Evolutionary conservation across 1,140 invertebrate species (phyloP).

Genomic region (Hermetia illucens): DNA sequence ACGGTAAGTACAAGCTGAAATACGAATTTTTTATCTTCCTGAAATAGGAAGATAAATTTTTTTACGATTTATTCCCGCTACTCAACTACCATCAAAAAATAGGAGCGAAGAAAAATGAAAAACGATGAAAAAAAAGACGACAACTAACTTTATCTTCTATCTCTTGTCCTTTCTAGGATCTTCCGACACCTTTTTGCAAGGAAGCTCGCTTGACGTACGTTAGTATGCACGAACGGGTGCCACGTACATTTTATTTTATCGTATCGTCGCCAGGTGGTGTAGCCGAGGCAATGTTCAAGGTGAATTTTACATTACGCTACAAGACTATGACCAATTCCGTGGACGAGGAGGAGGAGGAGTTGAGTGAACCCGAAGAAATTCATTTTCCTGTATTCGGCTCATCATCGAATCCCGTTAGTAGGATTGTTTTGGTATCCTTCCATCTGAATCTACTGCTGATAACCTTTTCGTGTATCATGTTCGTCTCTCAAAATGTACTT

Average conservation of each 20-base stretch:
- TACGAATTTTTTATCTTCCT: not conserved
- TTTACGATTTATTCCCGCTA: not conserved
- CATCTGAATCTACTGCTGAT: too few species aligned
- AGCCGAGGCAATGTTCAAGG: constrained; percentile 26
- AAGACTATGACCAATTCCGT: constrained; percentile 24
- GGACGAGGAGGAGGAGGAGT: constrained; percentile 27
- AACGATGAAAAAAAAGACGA: not conserved
- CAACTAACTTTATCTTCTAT: too few species aligned
- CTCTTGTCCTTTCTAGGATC: too few species aligned
- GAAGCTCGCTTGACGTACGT: constrained; percentile 30
- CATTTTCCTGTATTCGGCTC: constrained; percentile 28
- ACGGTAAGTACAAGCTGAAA: constrained; percentile 15
- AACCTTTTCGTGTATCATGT: too few species aligned
- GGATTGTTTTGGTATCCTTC: too few species aligned
- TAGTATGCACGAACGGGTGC: constrained; percentile 29
- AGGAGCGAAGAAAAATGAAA: not conserved
- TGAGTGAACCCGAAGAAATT: constrained; percentile 28
- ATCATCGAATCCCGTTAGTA: too few species aligned
- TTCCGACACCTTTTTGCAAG: constrained; percentile 29
- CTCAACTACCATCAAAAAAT: not conserved
- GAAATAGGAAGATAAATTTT: not conserved
- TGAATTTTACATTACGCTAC: constrained; percentile 28
- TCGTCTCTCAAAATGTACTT: too few species aligned
- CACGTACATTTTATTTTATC: constrained; percentile 29
- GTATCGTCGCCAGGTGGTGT: constrained; percentile 28